Percentiles rank a stretch among this genome's conserved stretches.
Evolutionary conservation across 2,797 vertebrate species (phyloP).

Genomic region (Danio albolineatus): DNA sequence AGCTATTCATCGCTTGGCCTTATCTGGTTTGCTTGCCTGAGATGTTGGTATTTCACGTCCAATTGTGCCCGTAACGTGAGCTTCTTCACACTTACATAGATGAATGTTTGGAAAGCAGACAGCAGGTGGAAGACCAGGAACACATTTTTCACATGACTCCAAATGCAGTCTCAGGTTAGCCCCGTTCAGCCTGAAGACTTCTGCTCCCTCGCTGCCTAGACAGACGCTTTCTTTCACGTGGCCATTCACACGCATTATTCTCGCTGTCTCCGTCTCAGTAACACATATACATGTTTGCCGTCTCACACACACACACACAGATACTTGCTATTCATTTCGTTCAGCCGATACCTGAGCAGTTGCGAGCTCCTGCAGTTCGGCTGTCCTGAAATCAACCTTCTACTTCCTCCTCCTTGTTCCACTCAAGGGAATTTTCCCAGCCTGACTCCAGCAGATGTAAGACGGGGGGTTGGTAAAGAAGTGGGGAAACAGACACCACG

Average conservation of each 20-base stretch:
- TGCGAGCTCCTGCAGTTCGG: slow-evolving; percentile 19
- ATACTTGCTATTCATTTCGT: slow-evolving; percentile 43
- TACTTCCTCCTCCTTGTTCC: slow-evolving; percentile 23
- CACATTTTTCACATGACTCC: background rate
- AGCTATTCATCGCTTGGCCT: background rate
- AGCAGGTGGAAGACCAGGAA: slow-evolving; percentile 14
- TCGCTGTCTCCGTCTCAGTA: slow-evolving; percentile 22
- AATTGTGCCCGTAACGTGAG: background rate
- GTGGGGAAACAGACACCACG: slow-evolving; percentile 41
- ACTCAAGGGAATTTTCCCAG: slow-evolving; percentile 51
- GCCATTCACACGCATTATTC: slow-evolving; percentile 32
- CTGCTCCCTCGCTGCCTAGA: slow-evolving; percentile 33
- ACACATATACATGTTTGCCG: background rate
- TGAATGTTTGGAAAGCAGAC: background rate
- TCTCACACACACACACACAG: background rate
- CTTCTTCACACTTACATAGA: background rate
- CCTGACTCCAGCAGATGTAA: slow-evolving; percentile 25
- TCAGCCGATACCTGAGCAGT: slow-evolving; percentile 48
- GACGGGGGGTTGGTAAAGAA: background rate
- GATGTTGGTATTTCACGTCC: background rate
- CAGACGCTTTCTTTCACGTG: slow-evolving; percentile 38
- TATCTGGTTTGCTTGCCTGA: slow-evolving; percentile 2
- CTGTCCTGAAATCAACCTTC: slow-evolving; percentile 41
- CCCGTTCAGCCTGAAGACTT: slow-evolving; percentile 22
- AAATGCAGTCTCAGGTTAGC: slow-evolving; percentile 29